Conservation (phyloP, 2,113 vertebrate species). For the Toxotes chatareus region DNA sequence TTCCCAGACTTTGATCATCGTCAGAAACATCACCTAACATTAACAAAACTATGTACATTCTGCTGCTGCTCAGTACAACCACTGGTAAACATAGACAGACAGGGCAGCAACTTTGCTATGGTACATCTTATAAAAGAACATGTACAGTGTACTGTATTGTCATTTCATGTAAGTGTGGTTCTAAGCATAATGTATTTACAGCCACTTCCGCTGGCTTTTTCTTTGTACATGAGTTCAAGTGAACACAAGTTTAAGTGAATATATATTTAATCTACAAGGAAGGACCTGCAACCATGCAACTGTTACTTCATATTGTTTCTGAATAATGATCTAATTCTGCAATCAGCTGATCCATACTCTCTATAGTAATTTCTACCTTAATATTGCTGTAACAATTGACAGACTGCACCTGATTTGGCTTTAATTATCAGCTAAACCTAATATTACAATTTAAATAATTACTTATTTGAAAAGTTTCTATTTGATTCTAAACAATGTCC, state of each 20-base stretch:
- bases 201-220: neutral
- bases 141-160: neutral
- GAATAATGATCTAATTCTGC: neutral
- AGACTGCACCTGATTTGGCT: too few relatives aligned
- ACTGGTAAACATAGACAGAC: neutral
- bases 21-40: neutral
- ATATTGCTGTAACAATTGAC: neutral
- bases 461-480: neutral
- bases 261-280: neutral
- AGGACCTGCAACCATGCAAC: neutral
- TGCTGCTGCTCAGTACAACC: neutral
- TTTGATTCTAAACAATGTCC: neutral
- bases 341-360: too few relatives aligned
- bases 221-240: neutral
- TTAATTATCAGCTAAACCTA: too few relatives aligned
- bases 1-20: too few relatives aligned
- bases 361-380: neutral
- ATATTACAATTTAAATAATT: neutral
- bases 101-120: neutral
- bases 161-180: too few relatives aligned
- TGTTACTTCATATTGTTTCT: neutral
- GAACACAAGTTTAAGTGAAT: neutral
- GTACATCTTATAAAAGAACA: neutral
- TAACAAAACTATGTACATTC: neutral
- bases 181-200: too few relatives aligned